Conservation (phyloP, 2,888 invertebrate species). For the Latrodectus elegans region DNA sequence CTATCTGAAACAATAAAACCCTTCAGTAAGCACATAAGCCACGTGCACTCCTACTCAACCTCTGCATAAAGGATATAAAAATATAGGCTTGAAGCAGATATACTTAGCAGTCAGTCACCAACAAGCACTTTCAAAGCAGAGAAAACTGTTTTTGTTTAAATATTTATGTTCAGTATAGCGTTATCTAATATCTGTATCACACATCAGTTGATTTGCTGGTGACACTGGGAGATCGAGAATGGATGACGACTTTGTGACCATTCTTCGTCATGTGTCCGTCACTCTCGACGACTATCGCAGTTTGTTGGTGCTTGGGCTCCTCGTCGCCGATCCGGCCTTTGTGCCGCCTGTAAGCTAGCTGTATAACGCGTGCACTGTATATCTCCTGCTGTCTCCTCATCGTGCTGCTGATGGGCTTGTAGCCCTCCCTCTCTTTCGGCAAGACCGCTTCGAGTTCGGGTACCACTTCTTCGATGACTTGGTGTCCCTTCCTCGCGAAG, state of each 20-base stretch:
- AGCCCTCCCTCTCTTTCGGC: conserved; percentile 86
- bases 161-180: conserved; percentile 4
- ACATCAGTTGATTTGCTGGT: conserved; percentile 89
- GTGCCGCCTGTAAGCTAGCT: conserved; percentile 93
- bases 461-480: conserved; percentile 87
- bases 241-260: conserved; percentile 89
- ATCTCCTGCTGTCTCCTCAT: conserved; percentile 96
- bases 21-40: conserved; percentile 60
- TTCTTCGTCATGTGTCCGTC: conserved; percentile 89
- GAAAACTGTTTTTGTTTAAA: conserved; percentile 34
- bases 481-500: conserved; percentile 94
- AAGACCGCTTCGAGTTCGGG: conserved; percentile 87
- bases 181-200: conserved; percentile 77
- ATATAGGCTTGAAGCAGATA: conserved; percentile 69
- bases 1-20: conserved; percentile 61
- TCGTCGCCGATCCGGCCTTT: conserved; percentile 79
- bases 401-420: conserved; percentile 95
- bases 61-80: conserved; percentile 69
- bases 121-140: conserved; percentile 58
- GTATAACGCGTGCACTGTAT: conserved; percentile 95
- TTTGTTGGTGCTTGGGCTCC: conserved; percentile 77
- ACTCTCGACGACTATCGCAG: conserved; percentile 89
- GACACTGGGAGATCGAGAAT: conserved; percentile 89
- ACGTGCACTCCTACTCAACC: conserved; percentile 65
- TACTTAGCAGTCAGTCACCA: conserved; percentile 63